These are phyloP conservation scores for Rhinophrynus dorsalis DNA, from an alignment of 2,797 vertebrate species.

Conservation along the genomic window DNA sequence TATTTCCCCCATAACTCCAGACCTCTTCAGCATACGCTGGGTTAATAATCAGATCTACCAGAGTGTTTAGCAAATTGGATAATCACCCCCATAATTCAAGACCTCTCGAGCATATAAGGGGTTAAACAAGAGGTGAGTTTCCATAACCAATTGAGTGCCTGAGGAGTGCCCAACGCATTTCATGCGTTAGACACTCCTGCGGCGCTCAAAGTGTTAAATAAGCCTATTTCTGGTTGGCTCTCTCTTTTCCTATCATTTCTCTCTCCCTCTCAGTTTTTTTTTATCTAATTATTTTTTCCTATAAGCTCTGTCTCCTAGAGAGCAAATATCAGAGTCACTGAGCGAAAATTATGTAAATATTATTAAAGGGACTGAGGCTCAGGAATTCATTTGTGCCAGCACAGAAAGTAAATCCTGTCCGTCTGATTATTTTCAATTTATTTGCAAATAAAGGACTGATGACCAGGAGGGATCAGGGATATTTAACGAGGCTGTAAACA, in stretches of 20 bases:
- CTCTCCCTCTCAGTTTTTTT: slow-evolving; percentile 71
- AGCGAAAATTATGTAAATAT: slow-evolving; percentile 99
- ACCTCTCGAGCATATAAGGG: too few species aligned
- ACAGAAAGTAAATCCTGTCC: slow-evolving; percentile 84
- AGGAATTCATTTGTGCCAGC: slow-evolving; percentile 93
- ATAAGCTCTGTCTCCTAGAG: slow-evolving; percentile 93
- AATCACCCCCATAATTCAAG: too few species aligned
- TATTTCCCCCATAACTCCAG: too few species aligned
- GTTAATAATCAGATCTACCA: too few species aligned
- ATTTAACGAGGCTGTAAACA: slow-evolving; percentile 86
- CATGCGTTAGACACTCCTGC: too few species aligned
- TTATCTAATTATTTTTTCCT: slow-evolving; percentile 95
- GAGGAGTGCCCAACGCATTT: too few species aligned
- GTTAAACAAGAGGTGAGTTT: too few species aligned
- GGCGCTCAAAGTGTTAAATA: too few species aligned
- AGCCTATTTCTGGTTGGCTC: slow-evolving; percentile 35
- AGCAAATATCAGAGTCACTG: slow-evolving; percentile 96
- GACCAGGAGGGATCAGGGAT: slow-evolving; percentile 84
- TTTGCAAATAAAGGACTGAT: slow-evolving; percentile 98
- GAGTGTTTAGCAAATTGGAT: too few species aligned
- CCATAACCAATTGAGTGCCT: too few species aligned
- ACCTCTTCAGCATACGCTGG: too few species aligned
- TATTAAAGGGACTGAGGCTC: slow-evolving; percentile 96
- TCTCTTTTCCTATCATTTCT: slow-evolving; percentile 45
- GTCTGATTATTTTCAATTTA: slow-evolving; percentile 99